Percentiles rank a stretch among this genome's conserved stretches.
These are phyloP conservation scores for Saturnia japonica DNA, from an alignment of 2,888 invertebrate species.

Conservation along the genomic window DNA sequence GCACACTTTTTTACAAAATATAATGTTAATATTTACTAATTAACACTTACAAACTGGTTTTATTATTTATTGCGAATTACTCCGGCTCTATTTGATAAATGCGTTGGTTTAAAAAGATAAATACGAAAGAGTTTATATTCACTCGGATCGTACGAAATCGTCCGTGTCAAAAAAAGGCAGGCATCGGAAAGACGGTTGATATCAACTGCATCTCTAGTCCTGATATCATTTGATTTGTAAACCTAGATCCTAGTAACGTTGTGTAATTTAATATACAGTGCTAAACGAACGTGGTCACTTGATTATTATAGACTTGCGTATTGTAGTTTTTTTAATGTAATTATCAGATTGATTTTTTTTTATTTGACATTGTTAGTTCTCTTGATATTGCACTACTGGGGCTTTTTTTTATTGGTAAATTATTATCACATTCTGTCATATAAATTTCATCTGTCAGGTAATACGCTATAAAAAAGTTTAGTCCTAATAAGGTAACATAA, in stretches of 20 bases:
- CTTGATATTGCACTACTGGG: background rate
- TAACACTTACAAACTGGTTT: too few species aligned
- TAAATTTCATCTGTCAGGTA: too few species aligned
- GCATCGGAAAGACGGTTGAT: background rate
- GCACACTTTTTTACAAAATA: too few species aligned
- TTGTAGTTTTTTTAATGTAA: background rate
- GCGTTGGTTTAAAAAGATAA: background rate
- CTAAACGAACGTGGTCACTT: slow-evolving; percentile 1
- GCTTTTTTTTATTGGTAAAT: background rate
- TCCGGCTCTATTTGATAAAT: background rate
- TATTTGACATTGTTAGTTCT: background rate
- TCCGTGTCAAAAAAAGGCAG: background rate
- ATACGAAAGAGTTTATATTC: background rate
- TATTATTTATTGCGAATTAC: too few species aligned
- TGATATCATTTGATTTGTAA: background rate
- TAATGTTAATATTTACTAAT: too few species aligned
- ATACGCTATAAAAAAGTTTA: too few species aligned
- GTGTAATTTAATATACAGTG: background rate
- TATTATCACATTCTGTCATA: background rate
- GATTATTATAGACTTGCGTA: background rate
- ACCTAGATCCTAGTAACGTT: background rate
- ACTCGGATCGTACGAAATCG: background rate
- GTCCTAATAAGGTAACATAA: too few species aligned
- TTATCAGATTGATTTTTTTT: background rate
- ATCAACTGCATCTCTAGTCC: background rate